phyloP scores from a whole-genome alignment of 2,113 vertebrate species.

The Anolis carolinensis region DNA sequence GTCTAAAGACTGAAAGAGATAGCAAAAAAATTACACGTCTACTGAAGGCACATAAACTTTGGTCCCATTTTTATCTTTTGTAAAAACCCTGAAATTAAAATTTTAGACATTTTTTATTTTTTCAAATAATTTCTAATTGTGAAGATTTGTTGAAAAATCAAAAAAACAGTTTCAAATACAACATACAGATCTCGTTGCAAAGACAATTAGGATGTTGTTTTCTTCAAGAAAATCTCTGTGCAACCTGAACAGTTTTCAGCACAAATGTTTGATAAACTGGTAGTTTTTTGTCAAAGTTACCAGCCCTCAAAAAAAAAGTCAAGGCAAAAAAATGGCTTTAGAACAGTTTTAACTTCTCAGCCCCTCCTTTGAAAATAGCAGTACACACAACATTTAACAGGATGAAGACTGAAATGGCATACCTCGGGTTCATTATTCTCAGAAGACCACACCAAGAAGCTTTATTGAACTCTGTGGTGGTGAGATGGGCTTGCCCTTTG shows the following conservation, averaged over 20 bases:
- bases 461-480: constrained; percentile 20
- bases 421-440: constrained; percentile 31
- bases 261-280: constrained; percentile 62
- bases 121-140: constrained; percentile 55
- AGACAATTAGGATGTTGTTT: constrained; percentile 53
- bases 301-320: constrained; percentile 54
- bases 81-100: constrained; percentile 65
- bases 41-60: constrained; percentile 89
- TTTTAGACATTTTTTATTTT: constrained; percentile 50
- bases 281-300: constrained; percentile 68
- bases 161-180: constrained; percentile 50
- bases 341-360: constrained; percentile 25
- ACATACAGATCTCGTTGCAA: constrained; percentile 54
- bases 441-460: not conserved
- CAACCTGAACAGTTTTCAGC: constrained; percentile 46
- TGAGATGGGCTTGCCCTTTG: not conserved
- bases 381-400: constrained; percentile 40
- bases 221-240: constrained; percentile 59
- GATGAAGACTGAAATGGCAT: constrained; percentile 25
- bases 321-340: constrained; percentile 65
- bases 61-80: constrained; percentile 77
- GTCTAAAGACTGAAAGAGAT: constrained; percentile 67
- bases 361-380: constrained; percentile 58
- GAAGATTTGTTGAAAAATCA: constrained; percentile 68
- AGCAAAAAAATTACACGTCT: constrained; percentile 68